Conservation (phyloP, 1,140 invertebrate genomes). For the Drosophila parvula region DNA sequence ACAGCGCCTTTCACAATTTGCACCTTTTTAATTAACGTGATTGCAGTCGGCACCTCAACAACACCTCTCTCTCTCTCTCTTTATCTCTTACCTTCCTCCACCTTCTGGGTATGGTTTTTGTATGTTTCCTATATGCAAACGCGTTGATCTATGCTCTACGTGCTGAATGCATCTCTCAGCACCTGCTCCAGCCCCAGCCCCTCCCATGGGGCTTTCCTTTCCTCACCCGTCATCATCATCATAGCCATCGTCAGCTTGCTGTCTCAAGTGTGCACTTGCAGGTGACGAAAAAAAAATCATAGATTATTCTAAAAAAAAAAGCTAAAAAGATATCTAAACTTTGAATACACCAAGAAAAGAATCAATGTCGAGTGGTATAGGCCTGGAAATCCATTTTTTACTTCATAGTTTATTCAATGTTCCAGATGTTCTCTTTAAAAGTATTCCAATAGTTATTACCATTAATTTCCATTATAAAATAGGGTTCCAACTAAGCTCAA, state of each 20-base stretch:
- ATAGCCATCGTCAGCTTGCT: constrained; percentile 25
- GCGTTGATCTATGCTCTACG: constrained; percentile 77
- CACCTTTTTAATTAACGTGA: constrained; percentile 84
- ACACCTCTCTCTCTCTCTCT: constrained; percentile 12
- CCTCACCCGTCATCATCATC: constrained; percentile 4
- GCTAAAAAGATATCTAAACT: constrained; percentile 18
- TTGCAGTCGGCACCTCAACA: constrained; percentile 67
- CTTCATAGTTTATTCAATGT: no score
- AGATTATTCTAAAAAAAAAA: constrained; percentile 26
- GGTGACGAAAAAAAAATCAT: constrained; percentile 42
- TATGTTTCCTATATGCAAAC: constrained; percentile 42
- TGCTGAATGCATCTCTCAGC: constrained; percentile 70
- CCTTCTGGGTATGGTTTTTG: constrained; percentile 1
- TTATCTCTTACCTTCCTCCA: background rate
- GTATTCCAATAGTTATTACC: no score
- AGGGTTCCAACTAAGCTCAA: fast-evolving
- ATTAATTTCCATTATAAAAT: background rate
- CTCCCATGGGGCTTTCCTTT: constrained; percentile 24
- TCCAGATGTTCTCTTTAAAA: no score
- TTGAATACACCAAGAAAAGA: constrained; percentile 17
- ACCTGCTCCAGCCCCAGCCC: constrained; percentile 21
- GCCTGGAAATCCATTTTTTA: background rate
- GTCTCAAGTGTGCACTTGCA: constrained; percentile 80
- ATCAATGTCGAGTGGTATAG: background rate
- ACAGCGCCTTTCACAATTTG: constrained; percentile 80